Base-by-base conservation (phyloP, 1,140 invertebrate species). In the Diabrotica virgifera region DNA sequence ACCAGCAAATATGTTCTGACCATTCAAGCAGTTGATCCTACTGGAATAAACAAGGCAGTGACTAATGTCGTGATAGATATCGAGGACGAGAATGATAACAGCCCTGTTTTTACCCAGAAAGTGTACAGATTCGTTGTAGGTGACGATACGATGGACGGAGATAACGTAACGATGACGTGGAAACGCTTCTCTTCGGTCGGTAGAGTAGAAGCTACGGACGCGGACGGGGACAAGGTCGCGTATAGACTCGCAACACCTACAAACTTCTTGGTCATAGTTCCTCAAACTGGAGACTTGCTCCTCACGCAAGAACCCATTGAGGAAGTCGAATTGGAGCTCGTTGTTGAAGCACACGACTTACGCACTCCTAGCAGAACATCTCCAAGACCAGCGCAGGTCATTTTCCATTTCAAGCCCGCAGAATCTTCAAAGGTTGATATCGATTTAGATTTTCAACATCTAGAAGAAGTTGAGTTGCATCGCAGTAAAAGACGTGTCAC, bases 71-170 rank as follows among this genome's bases (percentile, higher is more conserved):
- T 84, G 13, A 84, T 97, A 5, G 81, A 84, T 5, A 85, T 98
- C 0, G 76, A 87, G 0, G 94, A 97, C 75, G 89, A 90, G 70
- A 97, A 98, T 77, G 95, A 97, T 79, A 95, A 97, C 76, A 86
- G 87, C 62, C 95, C 95, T 0, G 80, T 89, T 8, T 96, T 97
- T 77, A 85, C 87, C 2, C 84, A 89, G 52, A 82, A 85, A 54
- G 81, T 90, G 12, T 97, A 95, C 76, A 85, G 88, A 54, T 95
- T 95, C 72, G 85, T 88, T 53, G 84, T 94, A 10, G 79, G 80
- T 11, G 81, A 83, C 35, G 82, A 85, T 38, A 78, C 81, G 0
- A 64, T 83, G 35, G 84, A 83, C 67, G 81, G 83, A 9, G 80
- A 79, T 40, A 77, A 85, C 70, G 75, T 79, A 35, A 83, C 84